Conservation (phyloP, 2,888 invertebrate genomes). For the Steromphala cineraria region DNA sequence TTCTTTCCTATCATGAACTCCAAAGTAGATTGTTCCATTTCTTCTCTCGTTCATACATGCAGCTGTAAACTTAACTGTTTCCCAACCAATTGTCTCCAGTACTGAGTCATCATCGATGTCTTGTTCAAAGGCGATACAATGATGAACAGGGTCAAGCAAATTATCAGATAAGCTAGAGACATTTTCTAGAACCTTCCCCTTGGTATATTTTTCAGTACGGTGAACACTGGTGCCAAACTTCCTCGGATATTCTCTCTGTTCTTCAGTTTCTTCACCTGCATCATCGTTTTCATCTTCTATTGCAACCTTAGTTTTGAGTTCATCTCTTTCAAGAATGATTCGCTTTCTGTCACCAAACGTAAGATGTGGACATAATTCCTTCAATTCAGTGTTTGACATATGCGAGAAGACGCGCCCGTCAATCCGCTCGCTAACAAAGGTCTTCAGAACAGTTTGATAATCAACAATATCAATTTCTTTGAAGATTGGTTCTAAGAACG, state of each 20-base stretch:
- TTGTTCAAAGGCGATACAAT: background rate
- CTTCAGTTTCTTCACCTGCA: no score
- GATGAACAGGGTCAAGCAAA: slow-evolving; percentile 25
- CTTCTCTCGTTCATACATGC: slow-evolving; percentile 43
- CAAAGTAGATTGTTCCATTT: slow-evolving; percentile 44
- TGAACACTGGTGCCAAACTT: slow-evolving; percentile 16
- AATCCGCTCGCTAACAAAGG: background rate
- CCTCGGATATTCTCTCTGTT: slow-evolving; percentile 8
- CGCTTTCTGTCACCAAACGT: background rate
- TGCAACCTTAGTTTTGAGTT: no score
- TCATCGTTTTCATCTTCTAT: background rate
- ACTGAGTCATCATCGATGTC: background rate
- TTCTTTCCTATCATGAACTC: slow-evolving; percentile 22
- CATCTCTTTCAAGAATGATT: background rate
- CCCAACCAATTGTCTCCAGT: background rate
- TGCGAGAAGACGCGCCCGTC: background rate
- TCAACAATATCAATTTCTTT: background rate
- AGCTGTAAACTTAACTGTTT: slow-evolving; percentile 27
- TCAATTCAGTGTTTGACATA: background rate
- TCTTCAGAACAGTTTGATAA: background rate
- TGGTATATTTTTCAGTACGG: slow-evolving; percentile 11
- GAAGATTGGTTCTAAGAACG: background rate
- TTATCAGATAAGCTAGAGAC: slow-evolving; percentile 1
- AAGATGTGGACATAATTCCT: background rate
- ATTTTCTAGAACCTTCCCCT: background rate